phyloP scores from a whole-genome alignment of 1,140 invertebrate genomes.

The Pseudomyrmex dendroicus region DNA sequence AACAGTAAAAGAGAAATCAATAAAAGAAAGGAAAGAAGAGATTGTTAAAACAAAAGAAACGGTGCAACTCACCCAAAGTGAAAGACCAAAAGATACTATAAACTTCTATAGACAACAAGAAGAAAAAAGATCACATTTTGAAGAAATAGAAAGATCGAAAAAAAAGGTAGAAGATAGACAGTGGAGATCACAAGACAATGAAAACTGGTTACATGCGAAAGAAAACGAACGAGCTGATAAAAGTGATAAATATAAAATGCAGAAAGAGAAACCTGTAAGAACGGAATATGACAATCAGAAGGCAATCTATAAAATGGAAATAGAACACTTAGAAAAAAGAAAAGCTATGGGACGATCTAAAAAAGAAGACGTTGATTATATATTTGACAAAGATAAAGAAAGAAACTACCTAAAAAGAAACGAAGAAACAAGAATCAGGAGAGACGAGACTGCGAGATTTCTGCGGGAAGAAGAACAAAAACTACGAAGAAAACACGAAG shows the following conservation, averaged over 20 bases:
- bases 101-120: constrained; percentile 40
- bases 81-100: constrained; percentile 29
- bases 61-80: constrained; percentile 21
- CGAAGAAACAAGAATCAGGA: constrained; percentile 61
- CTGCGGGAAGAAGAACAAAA: constrained; percentile 67
- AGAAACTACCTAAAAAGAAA: constrained; percentile 41
- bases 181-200: background rate
- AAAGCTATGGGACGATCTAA: constrained; percentile 47
- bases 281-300: constrained; percentile 53
- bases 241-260: constrained; percentile 36
- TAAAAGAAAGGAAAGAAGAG: constrained; percentile 53
- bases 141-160: constrained; percentile 6
- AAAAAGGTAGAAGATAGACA: constrained; percentile 5
- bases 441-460: constrained; percentile 60
- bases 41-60: constrained; percentile 24
- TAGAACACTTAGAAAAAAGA: constrained; percentile 58
- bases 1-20: constrained; percentile 33
- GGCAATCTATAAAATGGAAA: constrained; percentile 38
- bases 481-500: constrained; percentile 57
- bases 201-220: constrained; percentile 23
- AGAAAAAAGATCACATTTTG: constrained; percentile 7
- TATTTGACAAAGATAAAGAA: constrained; percentile 50
- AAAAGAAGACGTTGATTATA: constrained; percentile 49
- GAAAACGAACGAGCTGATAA: constrained; percentile 37
- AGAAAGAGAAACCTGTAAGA: constrained; percentile 44